A percentile compares a stretch with the other conserved stretches of the same genome.
phyloP scores from a whole-genome alignment of 1,140 invertebrate genomes.

The Anagrus nilaparvatae region DNA sequence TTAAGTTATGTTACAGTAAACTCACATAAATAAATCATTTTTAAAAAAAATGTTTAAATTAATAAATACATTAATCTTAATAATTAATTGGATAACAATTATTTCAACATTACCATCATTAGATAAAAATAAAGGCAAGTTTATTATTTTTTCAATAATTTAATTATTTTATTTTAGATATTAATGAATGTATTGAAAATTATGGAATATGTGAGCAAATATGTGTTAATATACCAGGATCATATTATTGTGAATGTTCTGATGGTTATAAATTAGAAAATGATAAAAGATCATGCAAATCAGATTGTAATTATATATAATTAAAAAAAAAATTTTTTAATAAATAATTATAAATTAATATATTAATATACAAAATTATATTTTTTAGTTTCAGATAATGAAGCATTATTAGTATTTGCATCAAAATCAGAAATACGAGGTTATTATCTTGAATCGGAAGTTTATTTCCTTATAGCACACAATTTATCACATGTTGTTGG shows the following conservation, averaged over 20 bases:
- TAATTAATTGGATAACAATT: no score
- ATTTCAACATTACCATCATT: no score
- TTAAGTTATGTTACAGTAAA: no score
- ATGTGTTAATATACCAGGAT: conserved; percentile 69
- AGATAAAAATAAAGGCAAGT: no score
- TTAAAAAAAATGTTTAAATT: no score
- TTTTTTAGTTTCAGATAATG: conserved; percentile 38
- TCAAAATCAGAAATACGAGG: conserved; percentile 43
- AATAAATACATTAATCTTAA: no score
- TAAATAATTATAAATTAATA: background rate
- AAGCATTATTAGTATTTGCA: conserved; percentile 55
- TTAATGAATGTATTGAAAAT: conserved; percentile 72
- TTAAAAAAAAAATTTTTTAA: background rate
- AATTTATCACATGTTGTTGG: conserved; percentile 53
- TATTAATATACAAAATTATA: background rate
- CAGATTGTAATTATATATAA: conserved; percentile 28
- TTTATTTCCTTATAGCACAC: conserved; percentile 38
- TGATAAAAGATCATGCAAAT: conserved; percentile 64
- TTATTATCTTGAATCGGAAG: conserved; percentile 38
- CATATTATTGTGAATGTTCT: conserved; percentile 71
- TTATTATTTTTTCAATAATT: no score
- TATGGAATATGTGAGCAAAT: conserved; percentile 72
- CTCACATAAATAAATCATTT: no score
- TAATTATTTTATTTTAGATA: conserved; percentile 43
- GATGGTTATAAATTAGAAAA: conserved; percentile 55